A percentile compares a stretch with the other conserved stretches of the same genome.
phyloP scores from a whole-genome alignment of 1,140 invertebrate species.

The Diorhabda elongata region DNA sequence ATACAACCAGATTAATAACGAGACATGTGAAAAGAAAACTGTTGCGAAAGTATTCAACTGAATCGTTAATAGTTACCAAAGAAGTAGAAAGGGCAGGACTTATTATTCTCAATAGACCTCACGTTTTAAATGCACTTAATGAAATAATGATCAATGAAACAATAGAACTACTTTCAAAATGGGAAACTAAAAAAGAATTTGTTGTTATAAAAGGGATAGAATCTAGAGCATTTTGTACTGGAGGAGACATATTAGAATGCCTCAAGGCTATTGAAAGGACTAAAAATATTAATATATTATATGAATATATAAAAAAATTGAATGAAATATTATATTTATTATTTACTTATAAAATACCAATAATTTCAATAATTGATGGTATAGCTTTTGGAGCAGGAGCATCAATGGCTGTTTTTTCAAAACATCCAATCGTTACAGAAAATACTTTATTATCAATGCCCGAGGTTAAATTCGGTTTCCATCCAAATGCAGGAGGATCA shows the following conservation, averaged over 20 bases:
- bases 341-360: conserved; percentile 81
- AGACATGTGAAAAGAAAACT: no score
- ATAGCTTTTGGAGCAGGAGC: conserved; percentile 97
- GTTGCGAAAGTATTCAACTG: no score
- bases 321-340: conserved; percentile 63
- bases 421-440: conserved; percentile 89
- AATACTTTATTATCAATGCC: conserved; percentile 95
- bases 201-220: conserved; percentile 84
- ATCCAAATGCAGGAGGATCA: conserved; percentile 91
- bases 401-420: conserved; percentile 87
- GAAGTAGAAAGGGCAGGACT: conserved; percentile 60
- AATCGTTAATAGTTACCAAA: conserved; percentile 22
- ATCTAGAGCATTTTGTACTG: conserved; percentile 94
- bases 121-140: conserved; percentile 80
- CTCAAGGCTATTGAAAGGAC: background rate
- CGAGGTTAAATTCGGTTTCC: conserved; percentile 86
- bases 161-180: conserved; percentile 56
- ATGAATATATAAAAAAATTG: background rate
- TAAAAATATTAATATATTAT: background rate
- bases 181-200: conserved; percentile 73
- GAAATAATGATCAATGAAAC: background rate
- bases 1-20: no score
- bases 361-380: conserved; percentile 87
- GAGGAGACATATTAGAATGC: conserved; percentile 65
- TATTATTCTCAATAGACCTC: conserved; percentile 85